These are phyloP conservation scores for Philypnodon macrostomus DNA, from an alignment of 2,797 vertebrate species.

Conservation along the genomic window DNA sequence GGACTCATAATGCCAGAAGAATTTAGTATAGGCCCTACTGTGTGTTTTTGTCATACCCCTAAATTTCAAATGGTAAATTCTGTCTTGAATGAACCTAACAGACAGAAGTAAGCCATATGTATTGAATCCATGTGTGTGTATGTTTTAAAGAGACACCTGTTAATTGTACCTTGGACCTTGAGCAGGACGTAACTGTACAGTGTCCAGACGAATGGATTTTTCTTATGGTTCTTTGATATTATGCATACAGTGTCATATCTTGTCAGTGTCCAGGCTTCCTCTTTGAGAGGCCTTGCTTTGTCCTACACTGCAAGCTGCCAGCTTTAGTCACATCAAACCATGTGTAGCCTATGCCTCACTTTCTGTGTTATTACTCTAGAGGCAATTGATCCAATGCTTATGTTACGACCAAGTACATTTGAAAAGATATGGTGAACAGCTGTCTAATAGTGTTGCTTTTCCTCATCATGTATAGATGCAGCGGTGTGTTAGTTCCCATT, in stretches of 20 bases:
- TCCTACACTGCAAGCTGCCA: conserved; percentile 48
- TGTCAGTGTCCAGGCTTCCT: conserved; percentile 62
- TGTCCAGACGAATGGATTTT: conserved; percentile 60
- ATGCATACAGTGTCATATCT: conserved; percentile 52
- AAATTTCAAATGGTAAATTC: too few relatives aligned
- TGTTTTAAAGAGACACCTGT: conserved; percentile 27
- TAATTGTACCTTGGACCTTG: conserved; percentile 47
- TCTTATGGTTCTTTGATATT: conserved; percentile 50
- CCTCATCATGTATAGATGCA: conserved; percentile 64
- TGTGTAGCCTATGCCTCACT: conserved; percentile 37
- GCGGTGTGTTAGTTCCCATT: conserved; percentile 66
- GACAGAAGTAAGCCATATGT: too few relatives aligned
- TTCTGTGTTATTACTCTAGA: conserved; percentile 37
- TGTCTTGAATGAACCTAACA: too few relatives aligned
- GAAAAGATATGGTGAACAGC: conserved; percentile 71
- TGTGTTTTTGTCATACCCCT: too few relatives aligned
- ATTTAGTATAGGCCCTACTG: too few relatives aligned
- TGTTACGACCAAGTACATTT: conserved; percentile 64
- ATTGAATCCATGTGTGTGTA: too few relatives aligned
- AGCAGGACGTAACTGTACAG: conserved; percentile 49
- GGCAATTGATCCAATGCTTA: conserved; percentile 53
- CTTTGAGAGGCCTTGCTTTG: conserved; percentile 46
- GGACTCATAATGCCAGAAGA: too few relatives aligned
- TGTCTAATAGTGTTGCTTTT: conserved; percentile 75
- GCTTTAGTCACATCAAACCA: conserved; percentile 50